Base-by-base conservation (phyloP, 2,113 vertebrate genomes). In the Cyanistes caeruleus region DNA sequence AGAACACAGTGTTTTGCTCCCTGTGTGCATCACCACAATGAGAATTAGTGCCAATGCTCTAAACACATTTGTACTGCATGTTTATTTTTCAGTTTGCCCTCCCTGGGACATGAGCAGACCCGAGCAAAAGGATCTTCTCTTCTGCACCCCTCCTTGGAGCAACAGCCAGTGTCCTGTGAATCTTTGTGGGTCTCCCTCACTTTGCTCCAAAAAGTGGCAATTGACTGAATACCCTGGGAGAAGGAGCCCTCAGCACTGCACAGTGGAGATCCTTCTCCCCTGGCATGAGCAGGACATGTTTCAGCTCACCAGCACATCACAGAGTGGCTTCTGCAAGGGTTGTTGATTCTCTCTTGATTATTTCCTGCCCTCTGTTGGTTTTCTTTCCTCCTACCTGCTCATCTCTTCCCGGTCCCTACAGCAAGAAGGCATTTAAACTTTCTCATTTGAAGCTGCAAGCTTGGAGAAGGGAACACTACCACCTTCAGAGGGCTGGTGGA, bases 401-500 rank as follows among this genome's bases (percentile, higher is more conserved):
- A 0, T 39, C 16, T 62, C 33, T 72, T 58, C 31, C 41, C 9
- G 0, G 0, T 37, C 49, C 25, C n/a, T 15, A 2, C 14, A 24
- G 31, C 30, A 64, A 21, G 11, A 15, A 62, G 48, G 18, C 33
- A 39, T 46, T 52, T 41, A 52, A 41, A 56, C n/a, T 37, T 60
- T 73, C 30, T 37, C 43, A 7, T 48, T 28, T 23, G 37, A 41
- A 58, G 15, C 35, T 39, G n/a, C 18, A 33, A 25, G 9, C 44
- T 67, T 93, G 76, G 35, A 63, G 81, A 82, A 93, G 92, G 21
- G 58, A 95, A 85, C 72, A 94, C 89, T 84, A 80, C 93, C 96
- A 95, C 91, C 94, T 96, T 93, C 82, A 95, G 96, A 79, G 59
- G 17, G 33, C 14, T 84, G 22, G 43, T 94, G 90, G 92, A 89